Conservation (phyloP, 2,113 vertebrate species). For the human region GRCh38 chr9:122694501-122695000, state of each 20-base stretch:
- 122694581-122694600: background rate
- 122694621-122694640: background rate
- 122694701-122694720: background rate
- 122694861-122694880: background rate
- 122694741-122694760: background rate
- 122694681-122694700: background rate
- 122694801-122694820: background rate
- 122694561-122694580: background rate
- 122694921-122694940: background rate
- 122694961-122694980: background rate
- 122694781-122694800: background rate
- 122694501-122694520: background rate
- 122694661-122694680: background rate
- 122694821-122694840: background rate
- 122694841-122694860: background rate
- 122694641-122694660: background rate
- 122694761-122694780: background rate
- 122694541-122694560: background rate
- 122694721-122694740: background rate
- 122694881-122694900: background rate
- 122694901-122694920: background rate
- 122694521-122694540: background rate
- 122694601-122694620: background rate
- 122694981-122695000: constrained; percentile 5
- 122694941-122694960: background rate